These are phyloP conservation scores for Neosalanx taihuensis DNA, from an alignment of 2,797 vertebrate genomes.

Conservation along the genomic window DNA sequence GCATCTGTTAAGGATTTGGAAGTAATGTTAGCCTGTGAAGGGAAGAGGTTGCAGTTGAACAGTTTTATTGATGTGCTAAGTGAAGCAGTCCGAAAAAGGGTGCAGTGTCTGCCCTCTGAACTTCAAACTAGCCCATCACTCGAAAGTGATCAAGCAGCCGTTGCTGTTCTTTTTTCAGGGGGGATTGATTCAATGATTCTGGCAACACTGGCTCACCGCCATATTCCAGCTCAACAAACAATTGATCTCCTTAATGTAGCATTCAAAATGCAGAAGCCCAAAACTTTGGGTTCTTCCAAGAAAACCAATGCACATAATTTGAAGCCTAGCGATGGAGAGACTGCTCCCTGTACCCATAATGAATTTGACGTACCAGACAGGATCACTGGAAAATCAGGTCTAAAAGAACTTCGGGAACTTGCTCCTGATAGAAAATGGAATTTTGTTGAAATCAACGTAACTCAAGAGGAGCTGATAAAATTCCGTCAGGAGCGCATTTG, in stretches of 20 bases:
- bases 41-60: constrained; percentile 56
- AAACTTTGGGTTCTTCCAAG: constrained; percentile 42
- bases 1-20: constrained; percentile 65
- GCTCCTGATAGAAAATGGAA: constrained; percentile 86
- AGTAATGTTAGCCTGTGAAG: constrained; percentile 62
- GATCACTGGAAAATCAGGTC: constrained; percentile 82
- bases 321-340: not conserved
- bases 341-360: not conserved
- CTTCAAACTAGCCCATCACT: not conserved
- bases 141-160: constrained; percentile 48
- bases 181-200: constrained; percentile 93
- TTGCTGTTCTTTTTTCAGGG: constrained; percentile 92
- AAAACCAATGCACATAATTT: constrained; percentile 49
- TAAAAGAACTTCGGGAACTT: constrained; percentile 78
- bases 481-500: constrained; percentile 72
- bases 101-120: constrained; percentile 67
- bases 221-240: constrained; percentile 79
- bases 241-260: constrained; percentile 98
- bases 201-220: constrained; percentile 83
- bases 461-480: constrained; percentile 80
- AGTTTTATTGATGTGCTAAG: constrained; percentile 77
- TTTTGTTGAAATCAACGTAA: constrained; percentile 91
- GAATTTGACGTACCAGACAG: constrained; percentile 86
- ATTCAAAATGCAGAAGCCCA: constrained; percentile 73
- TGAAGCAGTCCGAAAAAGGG: constrained; percentile 78